A percentile compares a stretch with the other conserved stretches of the same genome.
Conservation (phyloP, 2,113 vertebrate genomes). For the Cochlearius cochlearius region DNA sequence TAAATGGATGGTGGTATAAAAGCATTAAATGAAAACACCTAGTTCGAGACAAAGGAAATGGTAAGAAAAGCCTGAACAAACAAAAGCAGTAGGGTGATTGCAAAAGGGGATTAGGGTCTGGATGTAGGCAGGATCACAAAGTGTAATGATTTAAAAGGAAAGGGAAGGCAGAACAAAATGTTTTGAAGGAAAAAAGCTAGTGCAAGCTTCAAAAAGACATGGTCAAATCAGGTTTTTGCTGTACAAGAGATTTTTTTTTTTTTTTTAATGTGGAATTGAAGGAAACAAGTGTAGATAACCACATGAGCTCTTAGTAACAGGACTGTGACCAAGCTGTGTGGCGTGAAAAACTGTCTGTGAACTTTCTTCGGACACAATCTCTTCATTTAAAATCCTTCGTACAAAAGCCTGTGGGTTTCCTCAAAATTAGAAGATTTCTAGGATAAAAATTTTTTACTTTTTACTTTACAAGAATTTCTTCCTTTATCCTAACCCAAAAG, state of each 20-base stretch:
- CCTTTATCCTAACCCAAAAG: not conserved
- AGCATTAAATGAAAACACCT: not conserved
- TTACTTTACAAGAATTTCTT: not conserved
- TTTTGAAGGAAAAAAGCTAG: not conserved
- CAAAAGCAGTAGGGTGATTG: not conserved
- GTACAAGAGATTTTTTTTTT: not conserved
- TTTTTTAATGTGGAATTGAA: not conserved
- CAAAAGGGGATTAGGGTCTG: not conserved
- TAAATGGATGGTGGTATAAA: not conserved
- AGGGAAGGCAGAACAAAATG: not conserved
- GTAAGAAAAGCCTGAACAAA: not conserved
- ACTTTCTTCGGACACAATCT: not conserved
- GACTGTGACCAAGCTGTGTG: not conserved
- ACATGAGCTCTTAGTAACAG: not conserved
- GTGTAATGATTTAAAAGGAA: not conserved
- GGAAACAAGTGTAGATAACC: not conserved
- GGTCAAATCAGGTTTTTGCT: not conserved
- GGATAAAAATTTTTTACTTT: not conserved
- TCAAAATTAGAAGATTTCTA: not conserved
- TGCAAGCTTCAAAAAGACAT: not conserved
- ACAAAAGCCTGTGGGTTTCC: not conserved
- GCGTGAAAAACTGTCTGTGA: not conserved
- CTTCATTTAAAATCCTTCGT: constrained; percentile 30
- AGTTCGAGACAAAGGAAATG: not conserved
- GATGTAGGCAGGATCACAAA: not conserved